Percentiles rank a stretch among this genome's conserved stretches.
Evolutionary conservation across 2,113 vertebrate genomes (phyloP).

Genomic region (Podarcis cretensis): DNA sequence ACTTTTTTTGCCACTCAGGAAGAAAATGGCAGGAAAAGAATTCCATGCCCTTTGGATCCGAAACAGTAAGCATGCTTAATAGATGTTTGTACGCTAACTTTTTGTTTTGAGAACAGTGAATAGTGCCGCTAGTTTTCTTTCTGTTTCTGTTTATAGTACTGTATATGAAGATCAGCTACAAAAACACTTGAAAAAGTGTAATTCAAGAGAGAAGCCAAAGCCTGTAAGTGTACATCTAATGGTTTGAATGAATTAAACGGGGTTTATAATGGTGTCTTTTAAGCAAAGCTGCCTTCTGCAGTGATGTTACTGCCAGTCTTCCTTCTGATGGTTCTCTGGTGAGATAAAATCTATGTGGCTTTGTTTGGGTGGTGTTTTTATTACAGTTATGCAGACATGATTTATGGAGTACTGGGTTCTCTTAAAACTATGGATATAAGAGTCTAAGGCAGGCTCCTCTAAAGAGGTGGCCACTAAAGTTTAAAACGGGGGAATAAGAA

Average conservation of each 20-base stretch:
- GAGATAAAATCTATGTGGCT: not conserved
- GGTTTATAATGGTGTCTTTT: not conserved
- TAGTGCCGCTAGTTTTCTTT: slow-evolving; percentile 17
- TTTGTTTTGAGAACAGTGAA: not conserved
- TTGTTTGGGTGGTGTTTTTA: not conserved
- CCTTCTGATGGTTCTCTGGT: not conserved
- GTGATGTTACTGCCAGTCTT: not conserved
- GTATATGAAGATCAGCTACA: slow-evolving; percentile 89
- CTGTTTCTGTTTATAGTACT: slow-evolving; percentile 80
- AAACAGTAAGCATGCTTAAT: slow-evolving; percentile 87
- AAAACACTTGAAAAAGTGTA: slow-evolving; percentile 95
- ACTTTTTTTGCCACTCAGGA: slow-evolving; percentile 66
- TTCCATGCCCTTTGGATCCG: slow-evolving; percentile 91
- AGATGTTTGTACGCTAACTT: not conserved
- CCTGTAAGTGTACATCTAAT: slow-evolving; percentile 81
- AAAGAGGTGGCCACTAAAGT: not conserved
- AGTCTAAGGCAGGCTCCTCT: not conserved
- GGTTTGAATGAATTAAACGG: not conserved
- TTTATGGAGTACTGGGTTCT: not conserved
- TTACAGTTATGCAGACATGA: not conserved
- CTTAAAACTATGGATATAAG: not conserved
- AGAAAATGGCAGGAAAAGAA: slow-evolving; percentile 80
- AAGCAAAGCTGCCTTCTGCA: too few species aligned
- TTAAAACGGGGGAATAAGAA: not conserved
- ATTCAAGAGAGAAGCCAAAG: slow-evolving; percentile 90